Evolutionary conservation across 2,113 vertebrate species (phyloP).

Genomic region (Semicossyphus pulcher): DNA sequence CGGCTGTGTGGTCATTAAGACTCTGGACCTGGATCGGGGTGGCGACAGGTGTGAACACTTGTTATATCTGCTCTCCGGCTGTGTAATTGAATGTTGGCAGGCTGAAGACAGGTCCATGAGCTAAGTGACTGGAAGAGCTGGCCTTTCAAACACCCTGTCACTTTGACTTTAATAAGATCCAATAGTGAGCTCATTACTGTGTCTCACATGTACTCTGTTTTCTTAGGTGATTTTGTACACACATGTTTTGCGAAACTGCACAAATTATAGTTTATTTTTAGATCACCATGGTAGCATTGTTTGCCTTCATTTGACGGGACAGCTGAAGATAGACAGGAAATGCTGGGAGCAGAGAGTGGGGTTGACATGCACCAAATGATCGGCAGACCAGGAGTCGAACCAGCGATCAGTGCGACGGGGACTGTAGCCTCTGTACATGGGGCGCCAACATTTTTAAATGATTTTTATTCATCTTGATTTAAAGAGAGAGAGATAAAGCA

Average conservation of each 20-base stretch:
- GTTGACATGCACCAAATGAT: too few species aligned
- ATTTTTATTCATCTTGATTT: too few species aligned
- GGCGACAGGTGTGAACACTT: constrained; percentile 53
- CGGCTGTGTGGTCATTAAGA: constrained; percentile 18
- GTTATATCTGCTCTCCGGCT: constrained; percentile 27
- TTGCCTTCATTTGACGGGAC: too few species aligned
- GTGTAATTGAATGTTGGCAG: constrained; percentile 59
- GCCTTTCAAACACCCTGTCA: constrained; percentile 54
- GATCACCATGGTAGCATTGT: too few species aligned
- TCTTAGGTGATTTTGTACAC: neutral
- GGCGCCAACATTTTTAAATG: too few species aligned
- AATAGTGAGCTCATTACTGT: constrained; percentile 25
- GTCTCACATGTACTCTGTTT: neutral
- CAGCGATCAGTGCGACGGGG: too few species aligned
- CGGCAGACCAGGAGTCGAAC: too few species aligned
- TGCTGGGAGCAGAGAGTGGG: too few species aligned
- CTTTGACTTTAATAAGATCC: constrained; percentile 35
- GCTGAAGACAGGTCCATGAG: constrained; percentile 43
- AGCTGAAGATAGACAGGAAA: too few species aligned
- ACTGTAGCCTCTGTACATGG: too few species aligned
- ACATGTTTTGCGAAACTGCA: neutral
- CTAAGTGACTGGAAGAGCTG: constrained; percentile 42
- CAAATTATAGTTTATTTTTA: neutral
- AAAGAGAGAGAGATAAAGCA: neutral
- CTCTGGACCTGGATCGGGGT: constrained; percentile 26